Base-by-base conservation (phyloP, 1,140 invertebrate species). In the Scaptomyza graminum region DNA sequence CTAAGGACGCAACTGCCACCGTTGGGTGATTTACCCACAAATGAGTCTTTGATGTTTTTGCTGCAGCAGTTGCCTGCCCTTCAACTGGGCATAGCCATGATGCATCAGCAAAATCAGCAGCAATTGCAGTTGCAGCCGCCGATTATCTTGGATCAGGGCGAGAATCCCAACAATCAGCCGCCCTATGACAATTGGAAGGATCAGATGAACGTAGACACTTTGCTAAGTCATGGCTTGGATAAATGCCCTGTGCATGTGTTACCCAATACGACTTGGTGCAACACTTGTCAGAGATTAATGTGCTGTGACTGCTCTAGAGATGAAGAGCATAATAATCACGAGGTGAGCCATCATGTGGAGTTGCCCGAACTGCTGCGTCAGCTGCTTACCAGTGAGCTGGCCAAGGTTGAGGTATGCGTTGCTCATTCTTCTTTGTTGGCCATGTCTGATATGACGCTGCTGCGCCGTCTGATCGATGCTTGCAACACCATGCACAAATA, bases 161-260 rank as follows among this genome's bases (percentile, higher is more conserved):
- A 1, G 8, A 34, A 34, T 34, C 3, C n/a, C 37, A 37, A n/a
- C 39, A 37, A 54, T 55, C 54, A 9, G 31, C 8, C 6, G 69
- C 71, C 56, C 62, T 46, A 0, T 59, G 12, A 2, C 8, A 61
- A 59, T 43, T 61, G 65, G 73, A 11, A 69, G 16, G 54, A 74
- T 31, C 5, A 31, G 28, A 31, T 31, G 46, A 47, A 41, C 15
- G 49, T 60, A 8, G 63, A 47, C 7, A 71, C 37, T 7, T 79
- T 77, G 5, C 25, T 69, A n/a, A 12, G 8, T 28, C 37, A 16
- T 55, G 31, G 41, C 52, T 47, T 46, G n/a, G 95, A 95, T 84
- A 95, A 95, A 81, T 96, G 95, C 90, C 93, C 94, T 79, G 94
- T 94, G 52, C 95, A 96, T 90, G 94, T 94, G 46, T 95, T 95